These are phyloP conservation scores for Cheirogaleus major DNA, from an alignment of 2,797 vertebrate genomes.

Conservation along the genomic window DNA sequence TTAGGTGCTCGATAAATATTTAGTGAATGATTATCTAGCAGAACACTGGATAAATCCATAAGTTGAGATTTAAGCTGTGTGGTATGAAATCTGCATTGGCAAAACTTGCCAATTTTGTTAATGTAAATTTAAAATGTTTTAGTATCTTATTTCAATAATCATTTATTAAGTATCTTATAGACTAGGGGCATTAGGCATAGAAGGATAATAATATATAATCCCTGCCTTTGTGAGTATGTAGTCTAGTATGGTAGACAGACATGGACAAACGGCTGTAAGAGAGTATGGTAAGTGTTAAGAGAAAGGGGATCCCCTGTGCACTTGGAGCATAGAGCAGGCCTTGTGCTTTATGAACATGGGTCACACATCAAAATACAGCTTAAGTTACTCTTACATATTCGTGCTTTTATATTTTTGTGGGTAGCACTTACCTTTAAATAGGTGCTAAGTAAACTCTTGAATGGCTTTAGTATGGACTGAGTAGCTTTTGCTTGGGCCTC, in stretches of 20 bases:
- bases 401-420: background rate
- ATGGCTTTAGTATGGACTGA: fast-evolving
- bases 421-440: background rate
- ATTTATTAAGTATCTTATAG: background rate
- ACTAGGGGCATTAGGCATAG: background rate
- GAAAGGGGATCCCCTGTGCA: fast-evolving
- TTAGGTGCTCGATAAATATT: background rate
- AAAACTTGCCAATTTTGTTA: background rate
- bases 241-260: background rate
- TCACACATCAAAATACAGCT: fast-evolving
- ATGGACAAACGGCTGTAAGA: fast-evolving
- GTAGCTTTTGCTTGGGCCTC: background rate
- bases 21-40: no score
- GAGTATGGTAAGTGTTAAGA: fast-evolving
- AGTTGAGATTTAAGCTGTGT: background rate
- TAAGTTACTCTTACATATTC: fast-evolving
- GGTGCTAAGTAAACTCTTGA: background rate
- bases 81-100: fast-evolving
- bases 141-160: background rate
- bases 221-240: fast-evolving
- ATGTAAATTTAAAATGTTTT: background rate
- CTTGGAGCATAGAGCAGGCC: background rate
- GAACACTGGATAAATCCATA: background rate
- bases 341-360: background rate
- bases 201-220: background rate